phyloP scores from a whole-genome alignment of 2,797 vertebrate species.

The Dendrocincla tyrannina region DNA sequence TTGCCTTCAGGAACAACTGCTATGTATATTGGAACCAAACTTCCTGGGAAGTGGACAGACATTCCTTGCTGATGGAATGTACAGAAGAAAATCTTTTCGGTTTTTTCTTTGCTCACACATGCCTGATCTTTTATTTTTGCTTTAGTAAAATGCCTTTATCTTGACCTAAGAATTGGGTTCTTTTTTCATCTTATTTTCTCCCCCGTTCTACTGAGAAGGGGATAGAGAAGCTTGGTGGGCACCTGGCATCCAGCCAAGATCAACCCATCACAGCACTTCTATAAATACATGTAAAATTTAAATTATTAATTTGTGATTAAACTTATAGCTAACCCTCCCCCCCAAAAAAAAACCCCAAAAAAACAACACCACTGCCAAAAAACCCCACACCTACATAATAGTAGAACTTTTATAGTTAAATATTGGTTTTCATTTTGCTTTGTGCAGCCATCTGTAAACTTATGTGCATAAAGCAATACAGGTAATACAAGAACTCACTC shows the following conservation, averaged over 20 bases:
- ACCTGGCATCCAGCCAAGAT: background rate
- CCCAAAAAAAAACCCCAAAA: background rate
- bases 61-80: background rate
- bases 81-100: background rate
- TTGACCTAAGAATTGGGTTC: background rate
- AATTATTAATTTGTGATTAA: background rate
- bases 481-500: background rate
- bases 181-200: background rate
- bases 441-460: background rate
- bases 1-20: background rate
- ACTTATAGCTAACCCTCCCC: background rate
- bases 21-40: background rate
- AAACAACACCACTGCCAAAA: too few relatives aligned
- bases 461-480: background rate
- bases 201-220: rapidly evolving
- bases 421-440: background rate
- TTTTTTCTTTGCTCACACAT: background rate
- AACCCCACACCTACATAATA: background rate
- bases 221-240: background rate
- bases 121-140: background rate
- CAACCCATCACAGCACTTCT: background rate
- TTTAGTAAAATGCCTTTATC: background rate
- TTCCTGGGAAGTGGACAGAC: background rate
- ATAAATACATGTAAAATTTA: background rate
- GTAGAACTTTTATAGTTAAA: background rate